Evolutionary conservation across 2,113 vertebrate species (phyloP).

Genomic region (Macrotis lagotis): DNA sequence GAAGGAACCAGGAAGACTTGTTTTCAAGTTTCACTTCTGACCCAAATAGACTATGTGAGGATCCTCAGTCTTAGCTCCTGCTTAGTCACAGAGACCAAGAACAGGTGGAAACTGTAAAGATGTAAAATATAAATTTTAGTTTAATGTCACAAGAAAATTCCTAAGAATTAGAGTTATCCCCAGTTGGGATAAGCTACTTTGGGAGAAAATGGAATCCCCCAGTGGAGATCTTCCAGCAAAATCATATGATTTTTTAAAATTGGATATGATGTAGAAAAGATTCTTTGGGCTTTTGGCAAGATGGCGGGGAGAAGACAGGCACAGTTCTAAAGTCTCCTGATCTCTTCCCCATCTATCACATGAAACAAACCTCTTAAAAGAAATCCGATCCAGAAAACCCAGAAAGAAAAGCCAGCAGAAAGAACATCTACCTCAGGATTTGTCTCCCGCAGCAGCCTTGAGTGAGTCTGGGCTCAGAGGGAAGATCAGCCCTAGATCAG

Average conservation of each 20-base stretch:
- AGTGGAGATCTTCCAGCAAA: neutral
- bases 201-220: neutral
- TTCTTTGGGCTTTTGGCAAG: no score
- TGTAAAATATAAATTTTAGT: neutral
- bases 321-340: no score
- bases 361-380: no score
- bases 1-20: neutral
- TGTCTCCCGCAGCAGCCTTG: no score
- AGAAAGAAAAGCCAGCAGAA: no score
- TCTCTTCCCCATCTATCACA: no score
- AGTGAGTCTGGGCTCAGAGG: no score
- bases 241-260: neutral
- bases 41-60: neutral
- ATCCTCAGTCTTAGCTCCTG: neutral
- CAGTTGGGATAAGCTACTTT: neutral
- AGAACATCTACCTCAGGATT: no score
- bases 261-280: neutral
- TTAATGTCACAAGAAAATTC: neutral
- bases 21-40: neutral
- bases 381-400: no score
- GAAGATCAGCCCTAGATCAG: no score
- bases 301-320: no score
- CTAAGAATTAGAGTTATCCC: neutral
- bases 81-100: neutral
- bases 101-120: neutral